Percentiles rank a stretch among this genome's conserved stretches.
Evolutionary conservation across 2,113 vertebrate genomes (phyloP).

Genomic region (Zapus hudsonius): DNA sequence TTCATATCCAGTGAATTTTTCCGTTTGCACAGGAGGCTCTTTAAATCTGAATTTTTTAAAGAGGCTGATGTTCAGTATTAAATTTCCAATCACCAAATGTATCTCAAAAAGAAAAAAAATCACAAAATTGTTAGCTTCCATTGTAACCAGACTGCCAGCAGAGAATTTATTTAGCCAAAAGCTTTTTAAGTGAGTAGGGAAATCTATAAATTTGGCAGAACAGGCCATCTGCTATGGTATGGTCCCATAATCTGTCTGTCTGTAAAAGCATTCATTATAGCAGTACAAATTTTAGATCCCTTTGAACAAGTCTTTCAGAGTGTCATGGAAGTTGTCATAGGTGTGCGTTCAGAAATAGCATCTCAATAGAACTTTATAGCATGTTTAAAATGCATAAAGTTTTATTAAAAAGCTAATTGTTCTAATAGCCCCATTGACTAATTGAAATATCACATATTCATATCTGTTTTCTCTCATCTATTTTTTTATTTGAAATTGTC

Average conservation of each 20-base stretch:
- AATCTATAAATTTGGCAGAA: slow-evolving; percentile 39
- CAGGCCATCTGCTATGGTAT: not conserved
- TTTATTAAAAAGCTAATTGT: not conserved
- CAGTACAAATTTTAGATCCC: not conserved
- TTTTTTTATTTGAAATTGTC: slow-evolving; percentile 20
- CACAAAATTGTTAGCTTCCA: slow-evolving; percentile 46
- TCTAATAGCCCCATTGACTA: not conserved
- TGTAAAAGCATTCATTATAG: not conserved
- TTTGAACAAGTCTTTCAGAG: slow-evolving; percentile 18
- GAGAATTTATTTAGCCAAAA: slow-evolving; percentile 55
- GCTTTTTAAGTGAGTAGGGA: slow-evolving; percentile 36
- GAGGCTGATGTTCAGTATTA: slow-evolving; percentile 58
- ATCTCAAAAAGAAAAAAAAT: slow-evolving; percentile 60
- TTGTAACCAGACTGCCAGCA: slow-evolving; percentile 20
- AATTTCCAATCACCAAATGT: slow-evolving; percentile 53
- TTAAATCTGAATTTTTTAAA: slow-evolving; percentile 65
- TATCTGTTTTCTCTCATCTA: not conserved
- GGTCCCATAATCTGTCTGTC: not conserved
- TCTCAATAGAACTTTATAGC: slow-evolving; percentile 1
- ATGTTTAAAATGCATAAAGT: not conserved
- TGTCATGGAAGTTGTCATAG: not conserved
- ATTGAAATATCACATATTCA: not conserved
- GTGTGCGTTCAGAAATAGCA: not conserved
- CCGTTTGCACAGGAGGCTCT: slow-evolving; percentile 40
- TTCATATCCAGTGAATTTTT: slow-evolving; percentile 67